Evolutionary conservation across 2,797 vertebrate genomes (phyloP).

Genomic region (Trachurus trachurus): DNA sequence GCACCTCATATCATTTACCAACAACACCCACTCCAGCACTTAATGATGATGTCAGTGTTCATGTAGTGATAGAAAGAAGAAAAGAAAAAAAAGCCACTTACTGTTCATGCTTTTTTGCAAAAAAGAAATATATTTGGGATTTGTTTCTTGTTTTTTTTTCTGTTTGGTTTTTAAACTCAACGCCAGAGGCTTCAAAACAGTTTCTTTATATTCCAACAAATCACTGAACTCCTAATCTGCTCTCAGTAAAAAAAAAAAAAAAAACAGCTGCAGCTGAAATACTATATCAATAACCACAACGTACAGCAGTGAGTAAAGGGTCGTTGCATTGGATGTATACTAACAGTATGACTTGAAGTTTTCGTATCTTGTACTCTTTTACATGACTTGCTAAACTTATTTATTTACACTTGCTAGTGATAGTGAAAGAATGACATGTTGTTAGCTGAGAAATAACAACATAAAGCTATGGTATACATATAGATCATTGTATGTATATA

Average conservation of each 20-base stretch:
- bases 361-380: conserved; percentile 73
- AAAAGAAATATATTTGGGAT: conserved; percentile 42
- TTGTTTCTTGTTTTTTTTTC: conserved; percentile 31
- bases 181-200: conserved; percentile 19
- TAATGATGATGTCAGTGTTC: conserved; percentile 76
- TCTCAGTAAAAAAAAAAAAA: conserved; percentile 24
- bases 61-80: conserved; percentile 18
- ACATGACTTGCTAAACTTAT: conserved; percentile 74
- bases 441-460: conserved; percentile 72
- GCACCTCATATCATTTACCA: conserved; percentile 39
- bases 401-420: conserved; percentile 77
- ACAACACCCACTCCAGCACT: conserved; percentile 52
- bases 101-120: conserved; percentile 55
- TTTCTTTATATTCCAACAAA: conserved; percentile 40
- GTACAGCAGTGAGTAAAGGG: conserved; percentile 43
- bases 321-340: conserved; percentile 61
- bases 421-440: conserved; percentile 78
- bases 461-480: conserved; percentile 79
- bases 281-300: conserved; percentile 11
- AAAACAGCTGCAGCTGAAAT: conserved; percentile 39
- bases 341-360: conserved; percentile 70
- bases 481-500: conserved; percentile 84
- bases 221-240: conserved; percentile 43
- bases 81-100: conserved; percentile 19
- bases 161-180: conserved; percentile 41